These are phyloP conservation scores for Papilio dardanus DNA, from an alignment of 1,140 invertebrate species.

Conservation along the genomic window DNA sequence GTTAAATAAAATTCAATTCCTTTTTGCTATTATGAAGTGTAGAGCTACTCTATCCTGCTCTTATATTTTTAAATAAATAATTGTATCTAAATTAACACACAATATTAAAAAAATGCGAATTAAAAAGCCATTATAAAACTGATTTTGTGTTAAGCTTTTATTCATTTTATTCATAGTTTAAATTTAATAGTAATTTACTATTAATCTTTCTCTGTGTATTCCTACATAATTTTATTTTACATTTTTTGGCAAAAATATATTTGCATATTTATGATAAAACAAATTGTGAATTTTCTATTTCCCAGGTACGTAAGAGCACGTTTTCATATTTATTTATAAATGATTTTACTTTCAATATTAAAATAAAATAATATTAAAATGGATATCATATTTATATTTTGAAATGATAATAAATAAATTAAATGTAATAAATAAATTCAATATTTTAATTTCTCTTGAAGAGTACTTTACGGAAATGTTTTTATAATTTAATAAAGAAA, in stretches of 20 bases:
- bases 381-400: background rate
- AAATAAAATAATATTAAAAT: background rate
- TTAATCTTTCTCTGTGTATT: background rate
- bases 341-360: background rate
- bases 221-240: background rate
- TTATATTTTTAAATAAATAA: background rate
- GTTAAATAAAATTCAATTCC: background rate
- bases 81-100: background rate
- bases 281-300: constrained; percentile 21
- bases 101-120: background rate
- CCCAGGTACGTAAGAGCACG: constrained; percentile 34
- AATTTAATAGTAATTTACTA: background rate
- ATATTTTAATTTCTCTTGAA: background rate
- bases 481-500: background rate
- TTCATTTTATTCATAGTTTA: background rate
- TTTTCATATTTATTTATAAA: constrained; percentile 4
- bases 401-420: too few relatives aligned
- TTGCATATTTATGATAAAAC: background rate
- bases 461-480: background rate
- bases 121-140: background rate
- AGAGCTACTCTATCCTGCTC: background rate
- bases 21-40: background rate
- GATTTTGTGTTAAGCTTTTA: too few relatives aligned
- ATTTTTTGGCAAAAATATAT: constrained; percentile 8
- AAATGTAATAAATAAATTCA: background rate